A percentile compares a stretch with the other conserved stretches of the same genome.
Evolutionary conservation across 2,888 invertebrate species (phyloP).

Genomic region (Polyommatus iphigenia): DNA sequence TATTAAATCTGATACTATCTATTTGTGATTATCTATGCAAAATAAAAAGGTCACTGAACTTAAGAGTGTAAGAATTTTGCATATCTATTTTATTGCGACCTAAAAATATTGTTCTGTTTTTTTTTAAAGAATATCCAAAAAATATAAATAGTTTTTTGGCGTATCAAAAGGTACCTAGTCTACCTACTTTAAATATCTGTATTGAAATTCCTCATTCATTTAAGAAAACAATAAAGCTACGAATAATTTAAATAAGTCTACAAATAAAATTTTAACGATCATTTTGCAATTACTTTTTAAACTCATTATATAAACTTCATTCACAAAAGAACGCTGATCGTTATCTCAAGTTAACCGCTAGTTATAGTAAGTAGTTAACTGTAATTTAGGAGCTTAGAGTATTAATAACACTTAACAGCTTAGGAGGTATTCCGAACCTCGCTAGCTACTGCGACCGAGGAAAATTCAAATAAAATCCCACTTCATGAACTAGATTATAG

Average conservation of each 20-base stretch:
- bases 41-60: background rate
- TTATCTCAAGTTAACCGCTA: background rate
- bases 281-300: background rate
- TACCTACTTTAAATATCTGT: no score
- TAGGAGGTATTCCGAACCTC: no score
- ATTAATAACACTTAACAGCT: no score
- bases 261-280: background rate
- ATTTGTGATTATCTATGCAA: background rate
- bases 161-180: no score
- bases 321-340: constrained; percentile 5
- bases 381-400: no score
- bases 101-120: background rate
- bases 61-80: background rate
- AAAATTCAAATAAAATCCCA: background rate
- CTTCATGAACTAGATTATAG: background rate
- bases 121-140: no score
- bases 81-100: background rate
- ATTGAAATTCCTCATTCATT: no score
- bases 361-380: constrained; percentile 8
- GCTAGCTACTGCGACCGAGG: background rate
- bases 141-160: no score
- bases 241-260: background rate
- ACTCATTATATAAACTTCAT: constrained; percentile 10
- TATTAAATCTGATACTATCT: background rate
- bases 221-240: no score